phyloP scores from a whole-genome alignment of 92 coral and sea anemone species.

The Parazoanthus swiftii region DNA sequence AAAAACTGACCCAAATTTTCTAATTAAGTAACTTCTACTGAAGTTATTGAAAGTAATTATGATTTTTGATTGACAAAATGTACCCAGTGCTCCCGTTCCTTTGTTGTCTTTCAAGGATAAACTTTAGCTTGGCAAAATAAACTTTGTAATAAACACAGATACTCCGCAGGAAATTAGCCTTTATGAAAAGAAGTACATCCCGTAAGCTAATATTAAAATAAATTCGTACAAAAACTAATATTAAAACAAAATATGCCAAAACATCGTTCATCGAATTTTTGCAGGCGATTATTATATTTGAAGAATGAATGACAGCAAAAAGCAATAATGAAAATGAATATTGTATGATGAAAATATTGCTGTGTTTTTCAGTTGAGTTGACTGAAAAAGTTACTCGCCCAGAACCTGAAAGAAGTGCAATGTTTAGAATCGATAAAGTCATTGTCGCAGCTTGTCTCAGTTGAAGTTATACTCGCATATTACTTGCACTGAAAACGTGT shows the following conservation, averaged over 20 bases:
- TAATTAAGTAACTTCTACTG: constrained; percentile 32
- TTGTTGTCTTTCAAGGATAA: constrained; percentile 24
- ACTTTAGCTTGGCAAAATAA: constrained; percentile 25
- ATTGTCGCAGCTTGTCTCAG: too few relatives aligned
- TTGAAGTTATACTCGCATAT: neutral
- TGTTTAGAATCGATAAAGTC: too few relatives aligned
- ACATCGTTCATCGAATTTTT: neutral
- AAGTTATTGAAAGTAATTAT: constrained; percentile 28
- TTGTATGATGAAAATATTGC: neutral
- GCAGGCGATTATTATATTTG: constrained; percentile 23
- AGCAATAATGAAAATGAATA: neutral
- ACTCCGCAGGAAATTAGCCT: neutral
- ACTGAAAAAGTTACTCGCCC: neutral
- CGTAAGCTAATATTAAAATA: constrained; percentile 8
- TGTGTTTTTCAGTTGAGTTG: constrained; percentile 24
- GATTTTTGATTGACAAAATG: constrained; percentile 18
- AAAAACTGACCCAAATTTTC: constrained; percentile 23
- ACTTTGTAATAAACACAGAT: constrained; percentile 21
- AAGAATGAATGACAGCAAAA: constrained; percentile 20
- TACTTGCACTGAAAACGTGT: neutral
- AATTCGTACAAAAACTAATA: neutral
- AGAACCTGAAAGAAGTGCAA: neutral
- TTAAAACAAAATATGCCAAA: neutral
- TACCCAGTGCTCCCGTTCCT: neutral
- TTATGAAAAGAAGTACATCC: constrained; percentile 9